Conservation (phyloP, 37 sponge, comb jelly and placozoan genomes). For the Diacarnus erythraeanus region DNA sequence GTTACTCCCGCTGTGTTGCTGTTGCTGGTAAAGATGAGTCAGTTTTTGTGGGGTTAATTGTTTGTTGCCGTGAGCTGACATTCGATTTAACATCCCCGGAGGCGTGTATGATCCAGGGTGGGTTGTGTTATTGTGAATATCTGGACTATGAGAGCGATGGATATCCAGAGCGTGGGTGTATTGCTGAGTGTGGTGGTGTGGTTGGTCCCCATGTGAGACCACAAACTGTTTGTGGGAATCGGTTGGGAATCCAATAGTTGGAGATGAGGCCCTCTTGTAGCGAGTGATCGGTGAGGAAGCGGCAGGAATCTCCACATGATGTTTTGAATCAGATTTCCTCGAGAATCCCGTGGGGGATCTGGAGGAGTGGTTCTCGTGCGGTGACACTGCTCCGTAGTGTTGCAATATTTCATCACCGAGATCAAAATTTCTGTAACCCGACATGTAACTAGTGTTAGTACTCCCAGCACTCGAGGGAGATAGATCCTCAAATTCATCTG, state of each 20-base stretch:
- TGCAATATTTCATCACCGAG: constrained; percentile 39
- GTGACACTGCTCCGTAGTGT: neutral
- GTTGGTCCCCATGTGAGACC: neutral
- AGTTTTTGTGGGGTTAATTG: neutral
- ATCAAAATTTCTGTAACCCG: constrained; percentile 21
- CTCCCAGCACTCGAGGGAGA: neutral
- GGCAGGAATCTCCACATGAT: neutral
- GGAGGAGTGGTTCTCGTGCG: neutral
- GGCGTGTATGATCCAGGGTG: neutral
- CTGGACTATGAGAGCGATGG: constrained; percentile 3
- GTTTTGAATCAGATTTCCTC: neutral
- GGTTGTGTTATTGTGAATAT: neutral
- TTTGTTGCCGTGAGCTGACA: neutral
- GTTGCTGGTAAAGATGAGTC: neutral
- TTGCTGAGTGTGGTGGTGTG: neutral
- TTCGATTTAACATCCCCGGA: neutral
- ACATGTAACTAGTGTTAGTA: neutral
- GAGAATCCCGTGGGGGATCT: neutral
- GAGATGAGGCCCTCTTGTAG: constrained; percentile 31
- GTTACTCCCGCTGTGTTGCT: neutral
- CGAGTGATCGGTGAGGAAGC: constrained; percentile 15
- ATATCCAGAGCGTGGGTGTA: neutral
- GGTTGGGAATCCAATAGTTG: neutral
- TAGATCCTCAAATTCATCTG: constrained; percentile 12
- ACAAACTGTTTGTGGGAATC: constrained; percentile 1